These are phyloP conservation scores for Deilephila elpenor DNA, from an alignment of 2,888 invertebrate species.

Conservation along the genomic window DNA sequence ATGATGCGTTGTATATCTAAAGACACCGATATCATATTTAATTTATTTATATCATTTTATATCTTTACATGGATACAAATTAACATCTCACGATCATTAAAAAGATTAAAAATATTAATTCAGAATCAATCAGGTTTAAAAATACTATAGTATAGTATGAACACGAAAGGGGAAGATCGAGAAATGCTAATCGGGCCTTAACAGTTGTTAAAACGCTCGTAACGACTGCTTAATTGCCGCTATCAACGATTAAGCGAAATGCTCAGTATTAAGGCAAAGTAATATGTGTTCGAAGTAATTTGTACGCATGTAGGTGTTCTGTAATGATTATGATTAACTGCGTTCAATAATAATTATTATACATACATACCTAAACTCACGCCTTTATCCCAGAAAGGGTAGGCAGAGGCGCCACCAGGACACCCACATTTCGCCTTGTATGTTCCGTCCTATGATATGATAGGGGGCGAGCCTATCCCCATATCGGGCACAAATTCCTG, in stretches of 20 bases:
- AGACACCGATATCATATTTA: neutral
- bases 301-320: neutral
- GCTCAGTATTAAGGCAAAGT: slow-evolving; percentile 44
- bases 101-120: neutral
- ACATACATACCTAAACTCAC: too few relatives aligned
- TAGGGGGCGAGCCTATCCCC: too few relatives aligned
- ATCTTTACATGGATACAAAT: neutral
- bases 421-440: too few relatives aligned
- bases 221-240: slow-evolving; percentile 60
- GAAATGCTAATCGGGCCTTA: slow-evolving; percentile 68
- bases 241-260: slow-evolving; percentile 55
- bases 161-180: slow-evolving; percentile 63
- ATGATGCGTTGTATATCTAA: too few relatives aligned
- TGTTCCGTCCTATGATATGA: too few relatives aligned
- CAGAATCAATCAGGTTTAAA: slow-evolving; percentile 25
- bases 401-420: too few relatives aligned
- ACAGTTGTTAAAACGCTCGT: slow-evolving; percentile 62
- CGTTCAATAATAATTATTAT: neutral
- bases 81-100: slow-evolving; percentile 3
- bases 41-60: neutral
- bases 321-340: neutral
- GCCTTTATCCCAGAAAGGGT: too few relatives aligned
- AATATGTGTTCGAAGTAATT: neutral
- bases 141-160: slow-evolving; percentile 37
- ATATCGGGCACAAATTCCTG: too few relatives aligned